phyloP scores from a whole-genome alignment of 2,888 invertebrate genomes.

The Harmothoe impar region DNA sequence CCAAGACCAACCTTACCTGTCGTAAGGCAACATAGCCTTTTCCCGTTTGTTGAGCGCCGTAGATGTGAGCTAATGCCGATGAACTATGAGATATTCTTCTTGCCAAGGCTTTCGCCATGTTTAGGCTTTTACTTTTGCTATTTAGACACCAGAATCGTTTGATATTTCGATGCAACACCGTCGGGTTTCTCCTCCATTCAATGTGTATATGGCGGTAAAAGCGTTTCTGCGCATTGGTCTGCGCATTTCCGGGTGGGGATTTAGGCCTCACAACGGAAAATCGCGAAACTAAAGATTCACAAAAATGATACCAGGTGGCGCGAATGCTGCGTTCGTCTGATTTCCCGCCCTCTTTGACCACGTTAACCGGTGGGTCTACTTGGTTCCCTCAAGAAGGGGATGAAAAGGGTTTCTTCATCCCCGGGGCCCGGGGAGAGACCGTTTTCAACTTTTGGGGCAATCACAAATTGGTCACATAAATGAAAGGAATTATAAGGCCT shows the following conservation, averaged over 20 bases:
- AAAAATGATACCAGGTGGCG: too few species aligned
- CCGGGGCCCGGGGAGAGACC: too few species aligned
- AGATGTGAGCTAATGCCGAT: slow-evolving; percentile 34
- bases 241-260: slow-evolving; percentile 56
- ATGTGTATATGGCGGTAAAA: slow-evolving; percentile 62
- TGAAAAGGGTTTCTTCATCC: too few species aligned
- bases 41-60: slow-evolving; percentile 74
- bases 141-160: slow-evolving; percentile 18
- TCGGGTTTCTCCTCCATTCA: slow-evolving; percentile 50
- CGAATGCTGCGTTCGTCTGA: too few species aligned
- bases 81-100: slow-evolving; percentile 33
- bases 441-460: too few species aligned
- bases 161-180: slow-evolving; percentile 15
- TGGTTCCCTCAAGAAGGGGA: too few species aligned
- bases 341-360: too few species aligned
- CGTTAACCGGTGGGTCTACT: too few species aligned
- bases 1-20: slow-evolving; percentile 72
- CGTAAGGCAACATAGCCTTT: slow-evolving; percentile 74
- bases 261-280: slow-evolving; percentile 30
- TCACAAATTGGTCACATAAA: too few species aligned
- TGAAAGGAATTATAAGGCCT: too few species aligned
- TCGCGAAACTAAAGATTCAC: not conserved
- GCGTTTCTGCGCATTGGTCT: slow-evolving; percentile 52
- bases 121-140: not conserved
- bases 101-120: slow-evolving; percentile 52